Evolutionary conservation across 37 sponge, comb jelly and placozoan genomes (phyloP), one percentile per base, ranked within the genome.

Genomic region (Halisarca cf. caerulea): DNA sequence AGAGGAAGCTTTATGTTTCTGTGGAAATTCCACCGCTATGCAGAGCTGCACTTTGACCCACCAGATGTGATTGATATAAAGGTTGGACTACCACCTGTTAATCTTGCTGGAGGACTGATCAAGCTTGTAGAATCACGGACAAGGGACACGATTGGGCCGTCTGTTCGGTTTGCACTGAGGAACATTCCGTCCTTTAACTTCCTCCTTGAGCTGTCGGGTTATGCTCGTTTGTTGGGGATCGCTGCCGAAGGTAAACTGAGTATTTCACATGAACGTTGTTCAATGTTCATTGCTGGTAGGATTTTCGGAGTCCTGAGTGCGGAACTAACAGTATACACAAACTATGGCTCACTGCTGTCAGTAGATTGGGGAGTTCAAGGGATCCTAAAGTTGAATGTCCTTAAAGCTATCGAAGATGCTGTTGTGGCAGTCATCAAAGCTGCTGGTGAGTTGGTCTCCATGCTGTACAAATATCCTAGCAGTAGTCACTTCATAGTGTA

Each of bases 1-100:
- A 82, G 61, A n/a, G 82, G 82, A 66, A 82, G 51, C 82, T 40
- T 38, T 64, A 45, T 64, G 37, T 24, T 61, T 82, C 23, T 42
- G 59, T 66, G 82, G 82, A 32, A 62, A 43, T 43, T 4, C 9
- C 21, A 66, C 68, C 3, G 18, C n/a, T 37, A 18, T 38, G 79
- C 43, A 24, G 86, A 85, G 24, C 20, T 85, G 0, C 11, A 15
- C 17, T n/a, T 85, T 0, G 61, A 58, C 60, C 72, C 59, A 11
- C 79, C 86, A 18, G 77, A 27, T 21, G 39, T 75, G 21, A 33
- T 85, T 7, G 43, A 78, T 14, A n/a, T 85, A 5, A 59, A 2
- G n/a, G 54, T n/a, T 44, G 66, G 38, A 24, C 61, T 85, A 36
- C 66, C 79, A 2, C 86, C 64, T 47, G 17, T 85, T 25, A 18